Conservation (phyloP, 2,113 vertebrate species). For the Paralichthys olivaceus region DNA sequence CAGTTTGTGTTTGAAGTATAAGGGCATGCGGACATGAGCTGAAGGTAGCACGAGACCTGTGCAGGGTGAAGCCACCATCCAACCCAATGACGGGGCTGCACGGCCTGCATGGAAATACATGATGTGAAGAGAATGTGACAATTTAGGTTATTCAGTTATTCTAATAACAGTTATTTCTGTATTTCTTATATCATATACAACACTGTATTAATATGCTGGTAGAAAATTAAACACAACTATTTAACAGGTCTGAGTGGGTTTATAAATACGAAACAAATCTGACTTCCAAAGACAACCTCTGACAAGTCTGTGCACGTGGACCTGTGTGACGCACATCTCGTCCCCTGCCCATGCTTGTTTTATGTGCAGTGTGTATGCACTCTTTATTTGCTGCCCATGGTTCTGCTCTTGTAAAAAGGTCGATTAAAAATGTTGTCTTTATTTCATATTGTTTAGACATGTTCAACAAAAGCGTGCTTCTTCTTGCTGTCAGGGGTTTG, state of each 20-base stretch:
- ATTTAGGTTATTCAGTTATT: no score
- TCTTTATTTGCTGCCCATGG: neutral
- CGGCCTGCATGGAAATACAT: neutral
- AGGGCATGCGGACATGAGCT: accelerated
- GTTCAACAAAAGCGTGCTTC: neutral
- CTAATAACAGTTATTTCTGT: no score
- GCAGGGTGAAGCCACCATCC: neutral
- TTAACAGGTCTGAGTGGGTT: neutral
- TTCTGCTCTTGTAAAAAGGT: neutral
- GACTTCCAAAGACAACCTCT: neutral
- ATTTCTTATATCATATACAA: no score
- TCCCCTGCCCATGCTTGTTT: neutral
- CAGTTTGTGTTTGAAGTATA: neutral
- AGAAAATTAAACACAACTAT: no score
- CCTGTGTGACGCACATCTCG: neutral
- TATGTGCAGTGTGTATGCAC: neutral
- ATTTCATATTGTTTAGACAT: neutral
- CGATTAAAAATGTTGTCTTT: neutral
- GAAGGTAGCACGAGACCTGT: conserved; percentile 7
- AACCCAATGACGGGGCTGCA: neutral
- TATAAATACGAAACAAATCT: neutral
- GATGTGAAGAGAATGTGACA: no score
- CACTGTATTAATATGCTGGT: no score
- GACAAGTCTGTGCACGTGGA: neutral
- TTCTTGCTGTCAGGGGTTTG: no score